These are phyloP conservation scores for Bujurquina vittata DNA, from an alignment of 2,113 vertebrate genomes.

Conservation along the genomic window DNA sequence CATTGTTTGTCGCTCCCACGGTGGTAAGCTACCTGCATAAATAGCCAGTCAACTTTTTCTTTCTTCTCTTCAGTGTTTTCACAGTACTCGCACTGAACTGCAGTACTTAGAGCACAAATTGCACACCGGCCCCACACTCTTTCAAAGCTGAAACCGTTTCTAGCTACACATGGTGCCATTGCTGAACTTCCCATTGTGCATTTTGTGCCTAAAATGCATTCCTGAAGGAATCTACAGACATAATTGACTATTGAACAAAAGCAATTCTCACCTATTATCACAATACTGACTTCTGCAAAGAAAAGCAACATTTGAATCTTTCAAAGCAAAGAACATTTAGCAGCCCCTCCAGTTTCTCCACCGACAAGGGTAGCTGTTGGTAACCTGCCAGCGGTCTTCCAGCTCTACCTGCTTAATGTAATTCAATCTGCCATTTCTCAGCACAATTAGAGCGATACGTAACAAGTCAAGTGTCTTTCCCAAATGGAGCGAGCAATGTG, in stretches of 20 bases:
- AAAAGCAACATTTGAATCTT: conserved; percentile 20
- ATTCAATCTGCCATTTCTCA: conserved; percentile 52
- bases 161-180: conserved; percentile 23
- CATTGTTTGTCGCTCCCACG: conserved; percentile 1
- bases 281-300: conserved; percentile 9
- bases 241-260: conserved; percentile 47
- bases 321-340: conserved; percentile 31
- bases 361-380: conserved; percentile 9
- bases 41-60: conserved; percentile 11
- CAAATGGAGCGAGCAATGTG: conserved; percentile 23
- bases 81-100: conserved; percentile 15
- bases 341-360: conserved; percentile 17
- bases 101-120: conserved; percentile 54
- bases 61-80: conserved; percentile 18
- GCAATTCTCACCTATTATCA: conserved; percentile 40
- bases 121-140: conserved; percentile 25
- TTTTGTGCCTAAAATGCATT: conserved; percentile 23
- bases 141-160: conserved; percentile 28
- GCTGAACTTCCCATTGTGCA: conserved; percentile 30
- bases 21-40: conserved; percentile 18
- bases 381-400: conserved; percentile 32
- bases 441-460: conserved; percentile 30
- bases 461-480: conserved; percentile 48
- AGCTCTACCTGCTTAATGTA: conserved; percentile 42
- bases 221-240: conserved; percentile 6